phyloP scores from a whole-genome alignment of 1,140 invertebrate genomes.

The Mylabris phalerata region DNA sequence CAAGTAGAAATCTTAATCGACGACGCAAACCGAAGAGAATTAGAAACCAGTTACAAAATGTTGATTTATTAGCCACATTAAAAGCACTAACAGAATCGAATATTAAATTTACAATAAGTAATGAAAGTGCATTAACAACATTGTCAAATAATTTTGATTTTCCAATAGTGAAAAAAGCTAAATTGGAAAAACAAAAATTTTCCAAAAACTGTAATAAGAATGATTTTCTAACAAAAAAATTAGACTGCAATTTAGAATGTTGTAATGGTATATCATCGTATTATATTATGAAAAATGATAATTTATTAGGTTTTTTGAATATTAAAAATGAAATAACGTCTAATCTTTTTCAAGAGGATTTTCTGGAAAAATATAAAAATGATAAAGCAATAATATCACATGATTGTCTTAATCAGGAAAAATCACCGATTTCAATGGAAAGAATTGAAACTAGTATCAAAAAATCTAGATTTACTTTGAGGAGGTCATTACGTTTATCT shows the following conservation, averaged over 20 bases:
- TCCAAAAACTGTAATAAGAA: neutral
- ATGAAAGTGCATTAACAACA: slow-evolving; percentile 3
- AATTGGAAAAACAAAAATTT: neutral
- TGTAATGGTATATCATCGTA: slow-evolving; percentile 3
- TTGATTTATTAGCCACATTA: slow-evolving; percentile 13
- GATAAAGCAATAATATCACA: neutral
- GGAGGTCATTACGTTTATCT: neutral
- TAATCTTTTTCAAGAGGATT: slow-evolving; percentile 1
- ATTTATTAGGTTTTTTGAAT: slow-evolving; percentile 20
- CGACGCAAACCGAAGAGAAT: slow-evolving; percentile 4
- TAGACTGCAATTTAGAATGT: slow-evolving; percentile 2
- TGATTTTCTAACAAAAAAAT: neutral
- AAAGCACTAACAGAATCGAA: slow-evolving; percentile 19
- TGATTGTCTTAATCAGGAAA: neutral
- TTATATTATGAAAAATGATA: slow-evolving; percentile 2
- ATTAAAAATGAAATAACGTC: slow-evolving; percentile 14
- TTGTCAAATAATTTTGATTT: neutral
- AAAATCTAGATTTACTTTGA: slow-evolving; percentile 5
- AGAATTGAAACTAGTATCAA: slow-evolving; percentile 2
- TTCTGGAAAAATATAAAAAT: neutral
- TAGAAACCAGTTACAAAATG: neutral
- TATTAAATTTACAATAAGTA: slow-evolving; percentile 26
- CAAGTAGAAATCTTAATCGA: neutral
- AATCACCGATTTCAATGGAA: neutral
- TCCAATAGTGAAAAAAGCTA: neutral